Conservation (phyloP, 1,140 invertebrate species). For the Apis dorsata region DNA sequence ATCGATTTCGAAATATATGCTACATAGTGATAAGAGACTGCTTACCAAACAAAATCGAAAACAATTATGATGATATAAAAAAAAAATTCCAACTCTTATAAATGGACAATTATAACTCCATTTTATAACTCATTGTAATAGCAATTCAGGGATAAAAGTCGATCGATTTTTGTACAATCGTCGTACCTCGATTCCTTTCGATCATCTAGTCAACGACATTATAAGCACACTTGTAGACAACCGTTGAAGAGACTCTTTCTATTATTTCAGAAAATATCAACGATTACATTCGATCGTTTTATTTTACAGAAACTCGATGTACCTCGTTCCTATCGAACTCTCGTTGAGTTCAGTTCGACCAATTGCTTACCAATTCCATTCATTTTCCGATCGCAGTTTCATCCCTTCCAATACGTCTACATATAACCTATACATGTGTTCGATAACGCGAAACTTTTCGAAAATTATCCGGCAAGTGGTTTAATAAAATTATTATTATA, state of each 20-base stretch:
- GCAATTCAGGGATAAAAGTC: not conserved
- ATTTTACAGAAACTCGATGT: not conserved
- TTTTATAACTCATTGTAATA: not conserved
- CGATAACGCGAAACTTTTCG: not conserved
- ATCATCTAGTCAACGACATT: not conserved
- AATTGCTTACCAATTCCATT: conserved; percentile 10
- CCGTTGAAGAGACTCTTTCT: not conserved
- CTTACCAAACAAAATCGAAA: too few relatives aligned
- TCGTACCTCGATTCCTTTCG: not conserved
- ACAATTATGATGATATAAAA: too few relatives aligned
- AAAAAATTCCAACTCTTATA: too few relatives aligned
- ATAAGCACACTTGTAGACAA: not conserved
- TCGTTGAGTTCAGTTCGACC: not conserved
- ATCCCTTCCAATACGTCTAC: not conserved
- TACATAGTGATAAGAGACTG: too few relatives aligned
- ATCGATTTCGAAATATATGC: too few relatives aligned
- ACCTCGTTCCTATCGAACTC: not conserved
- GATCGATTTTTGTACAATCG: not conserved
- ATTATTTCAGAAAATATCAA: conserved; percentile 3
- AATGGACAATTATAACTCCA: not conserved
- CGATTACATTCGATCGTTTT: conserved; percentile 1
- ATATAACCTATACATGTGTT: not conserved
- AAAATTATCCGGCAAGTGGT: not conserved
- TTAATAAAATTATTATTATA: too few relatives aligned
- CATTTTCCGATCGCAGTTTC: conserved; percentile 17